Percentiles rank a stretch among this genome's conserved stretches.
phyloP scores from a whole-genome alignment of 2,113 vertebrate genomes.

The Thryonomys swinderianus region DNA sequence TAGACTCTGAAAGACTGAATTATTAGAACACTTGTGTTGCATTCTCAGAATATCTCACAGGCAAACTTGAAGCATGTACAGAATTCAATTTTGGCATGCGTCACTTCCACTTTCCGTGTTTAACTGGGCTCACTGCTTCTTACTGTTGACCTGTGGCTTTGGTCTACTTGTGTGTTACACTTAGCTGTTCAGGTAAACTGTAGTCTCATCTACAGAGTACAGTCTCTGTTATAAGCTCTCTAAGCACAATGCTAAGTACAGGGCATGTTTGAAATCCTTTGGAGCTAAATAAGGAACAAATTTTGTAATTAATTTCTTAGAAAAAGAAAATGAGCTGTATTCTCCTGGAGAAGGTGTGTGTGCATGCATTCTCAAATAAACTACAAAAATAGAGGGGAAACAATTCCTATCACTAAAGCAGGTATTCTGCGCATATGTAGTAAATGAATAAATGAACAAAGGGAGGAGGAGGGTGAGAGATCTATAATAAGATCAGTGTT shows the following conservation, averaged over 20 bases:
- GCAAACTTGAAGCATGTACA: background rate
- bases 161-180: background rate
- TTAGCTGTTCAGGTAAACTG: constrained; percentile 15
- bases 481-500: background rate
- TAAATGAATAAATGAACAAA: constrained; percentile 51
- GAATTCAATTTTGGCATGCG: constrained; percentile 10
- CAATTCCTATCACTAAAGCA: background rate
- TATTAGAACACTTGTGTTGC: background rate
- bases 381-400: background rate
- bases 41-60: constrained; percentile 30
- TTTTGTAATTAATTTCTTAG: background rate
- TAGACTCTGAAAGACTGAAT: background rate
- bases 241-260: background rate
- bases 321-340: background rate
- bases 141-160: background rate
- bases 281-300: constrained; percentile 33
- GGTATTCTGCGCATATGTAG: background rate
- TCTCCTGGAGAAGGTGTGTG: background rate
- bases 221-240: background rate
- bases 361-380: background rate
- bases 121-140: constrained; percentile 15
- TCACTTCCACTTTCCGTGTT: background rate
- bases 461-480: background rate
- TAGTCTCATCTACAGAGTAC: background rate
- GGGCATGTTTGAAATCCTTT: background rate